Evolutionary conservation across 2,113 vertebrate genomes (phyloP), one percentile per base, ranked within the genome.

Genomic region (Camelus dromedarius): DNA sequence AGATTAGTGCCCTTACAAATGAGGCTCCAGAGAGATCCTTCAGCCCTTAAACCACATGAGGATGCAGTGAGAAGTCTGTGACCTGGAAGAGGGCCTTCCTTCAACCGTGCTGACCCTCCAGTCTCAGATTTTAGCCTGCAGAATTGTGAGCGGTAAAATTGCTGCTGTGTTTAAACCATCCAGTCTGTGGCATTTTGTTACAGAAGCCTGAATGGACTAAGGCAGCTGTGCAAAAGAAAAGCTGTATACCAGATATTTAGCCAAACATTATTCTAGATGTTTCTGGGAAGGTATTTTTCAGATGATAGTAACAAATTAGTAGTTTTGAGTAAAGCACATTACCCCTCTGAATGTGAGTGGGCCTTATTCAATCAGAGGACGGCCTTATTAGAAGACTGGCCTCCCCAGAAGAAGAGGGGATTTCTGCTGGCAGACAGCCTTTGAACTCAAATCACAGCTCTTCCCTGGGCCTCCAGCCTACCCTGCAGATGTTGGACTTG

Each of bases 201-300:
- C 5, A 67, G 32, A n/a, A 54, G 12, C 46, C 32, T 54, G 22
- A 67, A 54, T 19, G 26, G 18, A 79, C n/a, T 90, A 30, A 46
- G 60, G 28, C 11, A 67, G 38, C 38, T 66, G 2, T 58, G 15
- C n/a, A 79, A 60, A 60, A 80, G 50, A 24, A 60, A 81, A 11
- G 58, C 30, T 58, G 9, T 70, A 46, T n/a, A n/a, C 7, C 35
- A 52, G n/a, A 66, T 90, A 46, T 54, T n/a, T 70, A 50, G 35
- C 30, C 26, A 38, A 80, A 42, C 26, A 48, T 69, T 69, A 80
- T 14, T 80, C 26, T 80, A 70, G 20, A 70, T 91, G 35, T 81
- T 80, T 91, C 64, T 91, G 48, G 79, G 58, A 38, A 69, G 52
- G 60, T 67, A 79, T 11, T 67, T 77, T 86, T 90, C 32, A 91